Base-by-base conservation (phyloP, 2,888 invertebrate species). In the Drosophila borealis region DNA sequence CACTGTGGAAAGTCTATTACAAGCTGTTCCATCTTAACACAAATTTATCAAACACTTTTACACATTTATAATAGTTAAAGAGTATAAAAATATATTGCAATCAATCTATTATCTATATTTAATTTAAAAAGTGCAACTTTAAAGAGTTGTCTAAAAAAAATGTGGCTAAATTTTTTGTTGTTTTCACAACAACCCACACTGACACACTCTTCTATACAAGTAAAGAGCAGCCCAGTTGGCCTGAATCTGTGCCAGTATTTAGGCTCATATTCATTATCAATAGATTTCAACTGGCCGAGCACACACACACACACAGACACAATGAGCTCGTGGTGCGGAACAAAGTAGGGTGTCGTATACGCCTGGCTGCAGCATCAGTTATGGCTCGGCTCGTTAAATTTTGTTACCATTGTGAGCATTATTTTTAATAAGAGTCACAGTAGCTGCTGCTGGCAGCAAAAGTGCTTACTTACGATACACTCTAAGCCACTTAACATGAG, bases 401-500 rank as follows among this genome's bases (percentile, higher is more conserved):
- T 69, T 72, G 68, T 74, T 81, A 85, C 72, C 74, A 69, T 69
- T 74, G 51, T 74, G 55, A 42, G 49, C 80, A 76, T 88, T 88
- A 88, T 68, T 88, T 88, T 85, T 81, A 82, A 82, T 82, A 85
- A 88, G 88, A 67, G 69, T 61, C 14, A 39, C 21, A 45, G 34
- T 14, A 44, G 39, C 34, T 41, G 34, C 13, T 46, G 46, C 33
- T 50, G 50, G 55, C 17, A 29, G 51, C 41, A 37, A 71, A 84
- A 81, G 89, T 81, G 79, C 85, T 85, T 89, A 89, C 89, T 87
- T 81, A 79, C 81, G 74, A 89, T 84, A 88, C 85, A 87, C 85
- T 84, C 79, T 75, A 89, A 89, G 85, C 88, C 89, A 85, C 89
- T 85, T 85, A 85, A 85, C 85, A 81, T 84, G 85, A 85, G 85